Evolutionary conservation across 2,888 invertebrate species (phyloP), one percentile per base, ranked within the genome.

Genomic region (Amphipoea oculea): DNA sequence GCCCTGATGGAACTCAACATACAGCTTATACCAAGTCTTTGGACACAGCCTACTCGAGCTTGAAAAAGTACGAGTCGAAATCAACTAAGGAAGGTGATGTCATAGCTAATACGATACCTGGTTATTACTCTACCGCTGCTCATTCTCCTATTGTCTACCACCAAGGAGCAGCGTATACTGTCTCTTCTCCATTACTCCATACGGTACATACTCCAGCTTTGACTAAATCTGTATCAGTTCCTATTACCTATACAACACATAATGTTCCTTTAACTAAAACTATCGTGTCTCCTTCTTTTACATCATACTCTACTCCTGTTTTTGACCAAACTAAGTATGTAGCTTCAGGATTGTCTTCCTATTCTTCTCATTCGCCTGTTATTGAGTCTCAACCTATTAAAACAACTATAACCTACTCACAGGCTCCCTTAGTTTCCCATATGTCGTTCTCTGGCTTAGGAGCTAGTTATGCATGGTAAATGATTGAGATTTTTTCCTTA

Each of bases 401-500:
- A 84, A 81, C 89, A n/a, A 84, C 86, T 78, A 83, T 92, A 12
- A 86, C 90, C 7, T 91, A 93, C 81, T 92, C 92, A 6, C 91
- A 92, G 62, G 89, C 92, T 20, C 92, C 93, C 0, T 71, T 87
- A 60, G 91, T 92, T 29, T 92, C 93, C 51, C 94, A 94, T 79
- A 91, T 92, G 81, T 91, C 92, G 45, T 94, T 93, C 79, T 89
- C 89, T 72, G 92, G 91, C 45, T 82, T 92, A 67, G 92, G 92
- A 73, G 82, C 90, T 20, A 92, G 84, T 73, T 94, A 94, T 79
- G 87, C 92, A 70, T 95, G 94, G 93, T 95, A 93, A 91, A 91
- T 88, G 51, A 78, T 78, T 82, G 0, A 79, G 29, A 79, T 89
- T 80, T 75, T 78, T 78, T 84, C 85, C 84, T 82, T 57, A 60